phyloP scores from a whole-genome alignment of 2,888 invertebrate genomes.

The Eurytoma californica region DNA sequence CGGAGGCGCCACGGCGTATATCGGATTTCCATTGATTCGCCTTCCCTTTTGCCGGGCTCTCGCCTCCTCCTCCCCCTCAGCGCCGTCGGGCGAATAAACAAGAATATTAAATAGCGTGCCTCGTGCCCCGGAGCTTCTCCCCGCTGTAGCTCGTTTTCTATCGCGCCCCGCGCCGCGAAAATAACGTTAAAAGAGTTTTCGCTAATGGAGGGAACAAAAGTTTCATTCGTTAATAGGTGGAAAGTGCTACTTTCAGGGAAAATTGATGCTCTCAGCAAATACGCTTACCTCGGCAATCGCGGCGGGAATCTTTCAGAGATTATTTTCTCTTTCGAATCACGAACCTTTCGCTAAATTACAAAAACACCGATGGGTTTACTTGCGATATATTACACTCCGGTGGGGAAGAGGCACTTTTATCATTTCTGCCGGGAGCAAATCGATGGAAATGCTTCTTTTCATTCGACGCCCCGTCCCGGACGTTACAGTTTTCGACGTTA shows the following conservation, averaged over 20 bases:
- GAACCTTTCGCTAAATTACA: neutral
- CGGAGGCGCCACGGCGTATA: neutral
- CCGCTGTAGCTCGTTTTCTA: neutral
- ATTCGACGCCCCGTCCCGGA: too few species aligned
- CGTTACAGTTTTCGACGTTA: too few species aligned
- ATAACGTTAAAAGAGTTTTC: conserved; percentile 20
- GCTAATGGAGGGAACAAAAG: conserved; percentile 26
- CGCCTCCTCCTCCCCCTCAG: neutral
- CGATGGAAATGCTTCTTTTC: too few species aligned
- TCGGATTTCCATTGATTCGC: conserved; percentile 9
- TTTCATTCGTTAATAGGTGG: conserved; percentile 41
- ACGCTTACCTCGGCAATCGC: neutral
- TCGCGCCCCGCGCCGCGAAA: neutral
- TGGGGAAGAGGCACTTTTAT: too few species aligned
- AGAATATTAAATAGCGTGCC: conserved; percentile 31
- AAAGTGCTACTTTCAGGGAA: conserved; percentile 32
- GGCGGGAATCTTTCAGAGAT: conserved; percentile 23
- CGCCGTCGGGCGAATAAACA: conserved; percentile 14
- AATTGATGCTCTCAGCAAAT: conserved; percentile 37
- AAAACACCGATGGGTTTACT: neutral
- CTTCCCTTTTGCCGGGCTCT: too few species aligned
- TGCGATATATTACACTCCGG: too few species aligned
- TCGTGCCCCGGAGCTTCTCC: neutral
- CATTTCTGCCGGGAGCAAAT: too few species aligned
- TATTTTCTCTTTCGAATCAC: neutral